Evolutionary conservation across 2,797 vertebrate genomes (phyloP).

Genomic region (Taeniopygia guttata): DNA sequence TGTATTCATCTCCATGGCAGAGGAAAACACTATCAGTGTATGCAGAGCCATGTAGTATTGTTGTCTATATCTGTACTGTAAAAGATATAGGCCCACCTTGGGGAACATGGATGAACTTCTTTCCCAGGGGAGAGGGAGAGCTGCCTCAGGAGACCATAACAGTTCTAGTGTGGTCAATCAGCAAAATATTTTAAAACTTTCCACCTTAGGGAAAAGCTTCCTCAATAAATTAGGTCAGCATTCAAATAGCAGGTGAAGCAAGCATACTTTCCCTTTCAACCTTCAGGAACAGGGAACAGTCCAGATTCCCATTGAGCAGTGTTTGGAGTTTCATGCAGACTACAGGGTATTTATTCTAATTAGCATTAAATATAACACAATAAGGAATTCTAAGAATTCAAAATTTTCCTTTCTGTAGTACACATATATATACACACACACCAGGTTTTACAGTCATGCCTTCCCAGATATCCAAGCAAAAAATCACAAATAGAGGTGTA

Average conservation of each 20-base stretch:
- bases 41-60: neutral
- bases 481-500: neutral
- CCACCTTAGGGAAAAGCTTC: neutral
- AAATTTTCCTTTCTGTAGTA: neutral
- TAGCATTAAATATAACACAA: neutral
- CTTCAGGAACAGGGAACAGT: neutral
- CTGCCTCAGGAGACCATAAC: neutral
- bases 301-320: neutral
- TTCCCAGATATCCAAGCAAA: neutral
- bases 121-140: neutral
- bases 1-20: neutral
- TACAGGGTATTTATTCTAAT: neutral
- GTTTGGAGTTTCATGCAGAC: neutral
- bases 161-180: neutral
- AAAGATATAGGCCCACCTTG: neutral
- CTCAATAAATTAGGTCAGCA: neutral
- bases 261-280: neutral
- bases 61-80: neutral
- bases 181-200: neutral
- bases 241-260: neutral
- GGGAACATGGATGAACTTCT: neutral
- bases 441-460: neutral
- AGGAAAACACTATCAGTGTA: neutral
- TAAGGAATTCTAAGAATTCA: neutral
- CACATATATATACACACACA: rapidly evolving